Base-by-base conservation (phyloP, 2,888 invertebrate genomes). In the Tachina lurida region DNA sequence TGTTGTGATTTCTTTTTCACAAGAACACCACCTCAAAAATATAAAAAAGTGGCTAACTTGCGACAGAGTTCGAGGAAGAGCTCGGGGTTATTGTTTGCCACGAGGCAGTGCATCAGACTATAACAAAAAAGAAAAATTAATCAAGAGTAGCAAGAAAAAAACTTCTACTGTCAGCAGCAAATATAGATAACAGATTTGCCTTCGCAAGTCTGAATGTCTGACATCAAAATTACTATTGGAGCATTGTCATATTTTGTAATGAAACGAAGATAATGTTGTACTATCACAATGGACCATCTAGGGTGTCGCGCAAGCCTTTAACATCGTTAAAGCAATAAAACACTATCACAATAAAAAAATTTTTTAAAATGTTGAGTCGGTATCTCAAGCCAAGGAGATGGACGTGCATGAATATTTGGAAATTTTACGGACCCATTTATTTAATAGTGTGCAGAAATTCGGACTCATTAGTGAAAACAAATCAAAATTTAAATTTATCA, bases 261-360 rank as follows among this genome's bases (percentile, higher is more conserved):
- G 52, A 1, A 52, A 22, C 22, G 22, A 56, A 56, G 56, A 56
- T 56, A 13, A 56, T 56, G 31, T 56, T 56, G 22, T 31, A 56
- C 22, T 22, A 56, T 13, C 22, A 56, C 56, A 31, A 56, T 56
- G 31, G 56, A 12, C 31, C 15, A 2, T 56, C n/a, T 12, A 60
- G 39, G n/a, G 60, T 60, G 41, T 60, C 5, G 41, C 41, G 41
- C 7, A 5, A 60, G 60, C 60, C 60, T 39, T 39, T 39, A 60
- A n/a, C 39, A 60, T 60, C n/a, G 15, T n/a, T 39, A n/a, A 60
- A 60, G n/a, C 60, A 60, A 41, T 41, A 39, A 41, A 60, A 60
- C 41, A 41, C 41, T 3, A 56, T 56, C 22, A 22, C 56, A 56
- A 56, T 22, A 12, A 22, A 10, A 22, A 56, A 56, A 56, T 56